These are phyloP conservation scores for Lates calcarifer DNA, from an alignment of 2,113 vertebrate species.

Conservation along the genomic window DNA sequence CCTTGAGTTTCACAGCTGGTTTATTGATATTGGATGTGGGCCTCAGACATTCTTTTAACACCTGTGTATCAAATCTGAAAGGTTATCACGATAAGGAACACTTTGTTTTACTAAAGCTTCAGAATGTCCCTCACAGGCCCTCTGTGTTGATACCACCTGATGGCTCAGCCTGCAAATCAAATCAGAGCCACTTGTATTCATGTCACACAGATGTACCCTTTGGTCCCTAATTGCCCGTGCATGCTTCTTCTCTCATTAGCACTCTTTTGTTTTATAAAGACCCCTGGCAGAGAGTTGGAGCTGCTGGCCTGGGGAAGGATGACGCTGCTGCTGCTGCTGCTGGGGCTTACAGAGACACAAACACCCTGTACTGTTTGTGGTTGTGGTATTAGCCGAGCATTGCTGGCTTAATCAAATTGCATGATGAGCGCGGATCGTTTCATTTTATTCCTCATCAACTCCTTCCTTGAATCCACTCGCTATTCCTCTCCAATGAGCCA, in stretches of 20 bases:
- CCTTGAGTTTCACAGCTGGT: neutral
- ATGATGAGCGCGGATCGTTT: neutral
- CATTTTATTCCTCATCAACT: constrained; percentile 2
- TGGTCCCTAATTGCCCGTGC: neutral
- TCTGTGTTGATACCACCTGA: neutral
- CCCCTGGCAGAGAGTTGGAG: constrained; percentile 27
- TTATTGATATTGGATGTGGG: neutral
- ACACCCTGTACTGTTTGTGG: constrained; percentile 10
- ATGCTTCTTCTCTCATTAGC: constrained; percentile 50
- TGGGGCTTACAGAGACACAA: constrained; percentile 19
- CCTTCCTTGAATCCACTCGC: constrained; percentile 14
- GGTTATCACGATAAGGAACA: neutral
- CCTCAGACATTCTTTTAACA: neutral
- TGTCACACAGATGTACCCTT: constrained; percentile 8
- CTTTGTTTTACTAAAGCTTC: neutral
- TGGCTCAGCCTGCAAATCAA: constrained; percentile 16
- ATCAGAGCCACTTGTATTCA: constrained; percentile 33
- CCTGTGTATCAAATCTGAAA: neutral
- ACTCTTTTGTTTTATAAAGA: constrained; percentile 29
- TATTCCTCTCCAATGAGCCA: constrained; percentile 10
- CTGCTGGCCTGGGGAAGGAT: neutral
- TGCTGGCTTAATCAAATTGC: constrained; percentile 16
- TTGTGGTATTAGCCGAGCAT: neutral
- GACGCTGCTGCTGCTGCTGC: neutral
- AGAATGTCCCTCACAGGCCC: neutral